Base-by-base conservation (phyloP, 92 coral and sea anemone genomes). In the Ricordea florida region DNA sequence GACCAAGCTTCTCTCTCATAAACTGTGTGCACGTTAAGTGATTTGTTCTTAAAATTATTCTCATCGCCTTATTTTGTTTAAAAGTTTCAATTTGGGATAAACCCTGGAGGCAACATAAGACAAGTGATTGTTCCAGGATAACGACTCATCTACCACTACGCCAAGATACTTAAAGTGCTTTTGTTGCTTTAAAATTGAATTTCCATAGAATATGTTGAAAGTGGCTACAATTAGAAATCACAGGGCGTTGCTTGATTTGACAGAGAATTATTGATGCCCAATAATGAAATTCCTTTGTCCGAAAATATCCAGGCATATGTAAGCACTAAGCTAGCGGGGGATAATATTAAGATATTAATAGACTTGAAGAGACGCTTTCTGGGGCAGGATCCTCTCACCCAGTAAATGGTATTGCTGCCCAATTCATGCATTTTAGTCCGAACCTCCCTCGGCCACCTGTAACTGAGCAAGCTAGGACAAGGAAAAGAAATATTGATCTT, bases 341-440 rank as follows among this genome's bases (percentile, higher is more conserved):
- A 82, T 55, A n/a, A n/a, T n/a, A n/a, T n/a, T n/a, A n/a, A n/a
- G 74, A 86, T 53, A 85, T 80, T 37, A 84, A 86, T 44, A 29
- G 80, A 25, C 23, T 53, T 49, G 84, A 80, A 47, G 82, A 65
- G 48, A 53, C 66, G 17, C 44, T 72, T 30, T 57, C 80, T 57
- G 57, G 68, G 18, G 59, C 32, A n/a, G 81, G 89, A 46, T 76
- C 78, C 23, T 84, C 89, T 18, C 85, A 84, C 50, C 35, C 55
- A n/a, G 66, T 73, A 6, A 82, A 82, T 40, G 69, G 82, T 24
- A 82, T 82, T 16, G 59, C 76, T 18, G 69, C 77, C 36, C 92
- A 81, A 44, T 80, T 70, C 5, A 58, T 69, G 34, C 80, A 61
- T 49, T 75, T 63, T 42, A 74, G 85, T 49, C 78, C 85, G 17